Conservation (phyloP, 2,888 invertebrate species). For the Habroteleia sp. region DNA sequence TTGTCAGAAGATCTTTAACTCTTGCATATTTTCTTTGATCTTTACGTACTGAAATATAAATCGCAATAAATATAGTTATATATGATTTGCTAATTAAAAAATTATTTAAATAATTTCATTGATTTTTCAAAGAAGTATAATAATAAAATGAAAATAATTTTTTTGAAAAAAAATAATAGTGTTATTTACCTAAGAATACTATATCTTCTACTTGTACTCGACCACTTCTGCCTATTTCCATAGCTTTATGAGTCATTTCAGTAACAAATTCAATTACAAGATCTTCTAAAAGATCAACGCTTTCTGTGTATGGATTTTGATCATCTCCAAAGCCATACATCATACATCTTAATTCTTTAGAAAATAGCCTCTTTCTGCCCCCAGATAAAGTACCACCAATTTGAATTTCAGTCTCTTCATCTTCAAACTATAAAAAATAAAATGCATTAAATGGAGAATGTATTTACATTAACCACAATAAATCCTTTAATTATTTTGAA, state of each 20-base stretch:
- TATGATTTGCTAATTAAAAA: too few species aligned
- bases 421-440: slow-evolving; percentile 82
- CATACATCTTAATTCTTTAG: slow-evolving; percentile 97
- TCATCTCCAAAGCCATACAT: slow-evolving; percentile 99
- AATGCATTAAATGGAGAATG: neutral
- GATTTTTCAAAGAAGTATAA: too few species aligned
- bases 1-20: slow-evolving; percentile 96
- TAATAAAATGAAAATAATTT: too few species aligned
- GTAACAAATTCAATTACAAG: slow-evolving; percentile 98
- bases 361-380: slow-evolving; percentile 92
- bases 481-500: too few species aligned
- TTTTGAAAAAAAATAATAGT: too few species aligned
- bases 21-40: slow-evolving; percentile 98
- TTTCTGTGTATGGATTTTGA: slow-evolving; percentile 99
- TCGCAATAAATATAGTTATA: too few species aligned
- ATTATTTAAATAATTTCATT: too few species aligned
- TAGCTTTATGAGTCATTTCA: slow-evolving; percentile 95
- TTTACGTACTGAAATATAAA: slow-evolving; percentile 90
- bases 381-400: slow-evolving; percentile 85
- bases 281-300: slow-evolving; percentile 98
- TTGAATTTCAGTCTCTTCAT: slow-evolving; percentile 86
- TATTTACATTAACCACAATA: too few species aligned
- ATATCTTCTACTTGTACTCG: slow-evolving; percentile 99
- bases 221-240: slow-evolving; percentile 98
- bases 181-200: slow-evolving; percentile 84